Conservation (phyloP, 2,888 invertebrate genomes). For the Cenopis cana region DNA sequence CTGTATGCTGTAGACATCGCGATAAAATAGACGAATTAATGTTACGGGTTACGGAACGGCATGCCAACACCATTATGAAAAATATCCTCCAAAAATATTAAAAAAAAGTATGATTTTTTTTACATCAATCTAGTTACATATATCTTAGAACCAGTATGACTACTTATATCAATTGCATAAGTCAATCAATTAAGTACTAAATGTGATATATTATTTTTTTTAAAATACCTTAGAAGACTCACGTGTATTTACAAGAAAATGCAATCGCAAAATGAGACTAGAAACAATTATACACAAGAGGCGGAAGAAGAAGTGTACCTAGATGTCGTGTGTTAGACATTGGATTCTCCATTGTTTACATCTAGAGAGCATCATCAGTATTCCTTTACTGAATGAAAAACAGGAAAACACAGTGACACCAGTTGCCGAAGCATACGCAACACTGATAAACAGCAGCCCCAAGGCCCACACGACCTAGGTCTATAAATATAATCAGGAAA, state of each 20-base stretch:
- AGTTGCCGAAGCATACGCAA: slow-evolving; percentile 30
- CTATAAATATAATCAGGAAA: slow-evolving; percentile 36
- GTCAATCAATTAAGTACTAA: too few relatives aligned
- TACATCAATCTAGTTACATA: too few relatives aligned
- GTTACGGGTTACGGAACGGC: too few relatives aligned
- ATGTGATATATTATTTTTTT: too few relatives aligned
- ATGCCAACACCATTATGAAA: too few relatives aligned
- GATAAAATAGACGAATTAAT: too few relatives aligned
- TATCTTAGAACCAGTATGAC: too few relatives aligned
- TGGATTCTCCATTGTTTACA: slow-evolving; percentile 2
- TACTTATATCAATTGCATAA: too few relatives aligned
- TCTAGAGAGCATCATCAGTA: slow-evolving; percentile 7
- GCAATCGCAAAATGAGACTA: not conserved
- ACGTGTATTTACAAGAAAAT: not conserved
- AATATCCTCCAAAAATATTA: too few relatives aligned
- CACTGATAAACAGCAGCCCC: slow-evolving; percentile 25
- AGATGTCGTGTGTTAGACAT: slow-evolving; percentile 1
- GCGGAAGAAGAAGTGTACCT: not conserved
- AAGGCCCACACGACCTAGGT: slow-evolving; percentile 32
- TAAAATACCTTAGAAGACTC: not conserved
- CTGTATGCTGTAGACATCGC: too few relatives aligned
- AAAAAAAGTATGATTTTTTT: too few relatives aligned
- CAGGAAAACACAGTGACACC: slow-evolving; percentile 20
- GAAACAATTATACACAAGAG: not conserved
- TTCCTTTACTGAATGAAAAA: slow-evolving; percentile 20